Conservation (phyloP, 2,797 vertebrate species). For the Poeciliopsis paucimaculata region DNA sequence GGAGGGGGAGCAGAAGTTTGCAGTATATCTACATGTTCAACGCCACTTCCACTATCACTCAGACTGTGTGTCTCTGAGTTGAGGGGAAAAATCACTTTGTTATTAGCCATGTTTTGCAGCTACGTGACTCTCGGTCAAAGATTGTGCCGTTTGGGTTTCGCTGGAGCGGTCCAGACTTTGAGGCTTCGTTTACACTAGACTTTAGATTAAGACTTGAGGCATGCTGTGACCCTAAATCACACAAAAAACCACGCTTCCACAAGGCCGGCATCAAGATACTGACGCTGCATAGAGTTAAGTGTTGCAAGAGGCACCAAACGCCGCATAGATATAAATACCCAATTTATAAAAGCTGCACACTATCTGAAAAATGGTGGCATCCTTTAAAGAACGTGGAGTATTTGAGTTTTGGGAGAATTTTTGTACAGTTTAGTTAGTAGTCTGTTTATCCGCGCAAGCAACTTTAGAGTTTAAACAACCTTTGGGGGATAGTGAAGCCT, state of each 20-base stretch:
- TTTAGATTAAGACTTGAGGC: constrained; percentile 36
- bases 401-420: constrained; percentile 6
- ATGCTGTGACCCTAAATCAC: constrained; percentile 40
- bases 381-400: neutral
- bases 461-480: neutral
- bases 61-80: constrained; percentile 26
- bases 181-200: constrained; percentile 47
- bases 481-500: neutral
- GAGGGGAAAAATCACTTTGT: constrained; percentile 18
- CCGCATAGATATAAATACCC: neutral
- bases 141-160: constrained; percentile 20
- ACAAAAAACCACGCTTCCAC: constrained; percentile 38
- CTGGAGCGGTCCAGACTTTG: constrained; percentile 43
- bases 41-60: constrained; percentile 60
- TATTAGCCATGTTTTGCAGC: constrained; percentile 28
- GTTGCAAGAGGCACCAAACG: constrained; percentile 17
- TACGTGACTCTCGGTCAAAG: constrained; percentile 42
- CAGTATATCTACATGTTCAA: constrained; percentile 50
- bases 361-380: constrained; percentile 9
- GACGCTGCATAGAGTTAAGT: neutral
- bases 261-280: constrained; percentile 35
- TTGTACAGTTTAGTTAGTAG: constrained; percentile 24
- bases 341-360: neutral
- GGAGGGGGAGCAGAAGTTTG: constrained; percentile 41
- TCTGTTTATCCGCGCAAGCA: constrained; percentile 30